Conservation (phyloP, 1,140 invertebrate species). For the Drosophila kohkoa region DNA sequence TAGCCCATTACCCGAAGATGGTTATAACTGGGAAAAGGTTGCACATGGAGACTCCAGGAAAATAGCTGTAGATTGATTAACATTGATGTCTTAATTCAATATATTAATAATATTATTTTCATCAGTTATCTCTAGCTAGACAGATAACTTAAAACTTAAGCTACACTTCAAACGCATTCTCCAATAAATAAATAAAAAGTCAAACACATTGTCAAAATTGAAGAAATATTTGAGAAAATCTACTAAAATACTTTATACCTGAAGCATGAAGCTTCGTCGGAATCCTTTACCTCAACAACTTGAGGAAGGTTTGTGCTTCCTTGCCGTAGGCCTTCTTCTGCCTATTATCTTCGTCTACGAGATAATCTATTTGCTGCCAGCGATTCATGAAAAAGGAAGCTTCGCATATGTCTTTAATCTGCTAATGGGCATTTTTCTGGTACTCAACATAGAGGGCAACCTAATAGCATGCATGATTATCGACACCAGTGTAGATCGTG, state of each 20-base stretch:
- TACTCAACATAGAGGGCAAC: slow-evolving; percentile 87
- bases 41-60: slow-evolving; percentile 58
- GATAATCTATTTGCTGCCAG: slow-evolving; percentile 88
- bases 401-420: slow-evolving; percentile 83
- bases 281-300: slow-evolving; percentile 58
- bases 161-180: too few species aligned
- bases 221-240: background rate
- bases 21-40: slow-evolving; percentile 10
- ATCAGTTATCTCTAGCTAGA: too few species aligned
- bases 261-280: slow-evolving; percentile 49
- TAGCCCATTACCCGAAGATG: slow-evolving; percentile 20
- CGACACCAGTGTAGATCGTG: slow-evolving; percentile 67
- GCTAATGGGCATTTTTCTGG: slow-evolving; percentile 86
- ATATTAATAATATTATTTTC: too few species aligned
- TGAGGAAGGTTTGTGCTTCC: slow-evolving; percentile 54
- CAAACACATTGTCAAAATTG: slow-evolving; percentile 1
- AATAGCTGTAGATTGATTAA: too few species aligned
- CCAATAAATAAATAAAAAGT: background rate
- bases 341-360: slow-evolving; percentile 84
- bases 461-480: slow-evolving; percentile 70
- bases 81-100: too few species aligned
- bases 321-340: slow-evolving; percentile 51
- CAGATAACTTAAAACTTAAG: too few species aligned
- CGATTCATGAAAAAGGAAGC: slow-evolving; percentile 85
- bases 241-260: background rate